Percentiles rank a stretch among this genome's conserved stretches.
Evolutionary conservation across 2,888 invertebrate genomes (phyloP).

Genomic region (Apeira syringaria): DNA sequence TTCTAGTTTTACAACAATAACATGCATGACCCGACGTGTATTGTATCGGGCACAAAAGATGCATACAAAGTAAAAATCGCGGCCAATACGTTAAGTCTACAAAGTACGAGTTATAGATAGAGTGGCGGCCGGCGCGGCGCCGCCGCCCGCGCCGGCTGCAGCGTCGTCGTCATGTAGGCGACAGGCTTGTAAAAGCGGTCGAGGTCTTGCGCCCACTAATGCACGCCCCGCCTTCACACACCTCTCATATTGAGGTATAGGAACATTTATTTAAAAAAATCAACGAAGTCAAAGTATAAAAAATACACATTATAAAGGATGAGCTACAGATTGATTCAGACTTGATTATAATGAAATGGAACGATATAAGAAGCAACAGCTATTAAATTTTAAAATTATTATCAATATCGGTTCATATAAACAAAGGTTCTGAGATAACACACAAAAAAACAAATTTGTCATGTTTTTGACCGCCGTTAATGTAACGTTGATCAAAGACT

Average conservation of each 20-base stretch:
- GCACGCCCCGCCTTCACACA: constrained; percentile 22
- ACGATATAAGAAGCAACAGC: too few species aligned
- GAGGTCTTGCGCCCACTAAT: constrained; percentile 65
- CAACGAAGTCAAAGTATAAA: too few species aligned
- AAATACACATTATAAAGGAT: too few species aligned
- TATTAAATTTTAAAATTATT: too few species aligned
- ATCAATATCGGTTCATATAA: too few species aligned
- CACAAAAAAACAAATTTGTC: too few species aligned
- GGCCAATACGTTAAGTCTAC: constrained; percentile 17
- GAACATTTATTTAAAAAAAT: constrained; percentile 40
- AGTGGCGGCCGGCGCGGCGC: background rate
- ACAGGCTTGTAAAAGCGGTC: constrained; percentile 66
- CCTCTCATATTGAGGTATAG: constrained; percentile 26
- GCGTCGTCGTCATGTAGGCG: too few species aligned
- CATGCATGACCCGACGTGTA: constrained; percentile 16
- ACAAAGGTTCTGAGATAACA: too few species aligned
- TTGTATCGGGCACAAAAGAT: constrained; percentile 22
- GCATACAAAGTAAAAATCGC: constrained; percentile 21
- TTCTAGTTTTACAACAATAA: constrained; percentile 19
- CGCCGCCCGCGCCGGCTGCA: constrained; percentile 19
- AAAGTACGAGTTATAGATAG: constrained; percentile 10
- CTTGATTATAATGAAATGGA: too few species aligned
- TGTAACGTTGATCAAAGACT: too few species aligned
- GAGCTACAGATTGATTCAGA: too few species aligned
- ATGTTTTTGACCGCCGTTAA: too few species aligned